Evolutionary conservation across 2,797 vertebrate species (phyloP).

Genomic region (Otolemur crassicaudatus): DNA sequence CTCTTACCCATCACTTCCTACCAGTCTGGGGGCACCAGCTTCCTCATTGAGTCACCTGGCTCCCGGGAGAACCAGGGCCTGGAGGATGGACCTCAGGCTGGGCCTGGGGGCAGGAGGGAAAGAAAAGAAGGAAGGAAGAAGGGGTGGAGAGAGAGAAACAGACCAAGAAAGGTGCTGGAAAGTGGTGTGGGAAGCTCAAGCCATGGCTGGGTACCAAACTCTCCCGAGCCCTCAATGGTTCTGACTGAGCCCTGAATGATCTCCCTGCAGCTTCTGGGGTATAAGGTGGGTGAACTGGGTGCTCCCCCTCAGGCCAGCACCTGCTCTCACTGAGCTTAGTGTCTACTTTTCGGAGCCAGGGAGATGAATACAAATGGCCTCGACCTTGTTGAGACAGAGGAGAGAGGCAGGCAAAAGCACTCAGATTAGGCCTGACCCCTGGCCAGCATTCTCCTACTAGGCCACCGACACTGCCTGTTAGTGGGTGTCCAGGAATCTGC

Average conservation of each 20-base stretch:
- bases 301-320: rapidly evolving
- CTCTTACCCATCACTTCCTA: neutral
- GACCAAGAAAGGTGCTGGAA: neutral
- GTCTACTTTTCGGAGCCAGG: neutral
- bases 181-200: too few relatives aligned
- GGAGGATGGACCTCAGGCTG: neutral
- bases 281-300: rapidly evolving
- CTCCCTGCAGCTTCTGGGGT: rapidly evolving
- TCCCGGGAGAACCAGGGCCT: neutral
- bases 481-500: rapidly evolving
- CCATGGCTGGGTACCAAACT: neutral
- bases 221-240: neutral
- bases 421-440: neutral
- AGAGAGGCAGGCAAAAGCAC: neutral
- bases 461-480: neutral
- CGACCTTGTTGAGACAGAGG: neutral
- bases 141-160: neutral
- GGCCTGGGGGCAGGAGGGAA: neutral
- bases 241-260: neutral
- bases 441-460: neutral
- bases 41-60: too few relatives aligned
- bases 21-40: neutral
- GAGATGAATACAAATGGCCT: rapidly evolving
- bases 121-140: neutral
- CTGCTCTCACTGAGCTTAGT: rapidly evolving